A percentile compares a stretch with the other conserved stretches of the same genome.
Conservation (phyloP, 2,797 vertebrate species). For the Poecilia velifera region DNA sequence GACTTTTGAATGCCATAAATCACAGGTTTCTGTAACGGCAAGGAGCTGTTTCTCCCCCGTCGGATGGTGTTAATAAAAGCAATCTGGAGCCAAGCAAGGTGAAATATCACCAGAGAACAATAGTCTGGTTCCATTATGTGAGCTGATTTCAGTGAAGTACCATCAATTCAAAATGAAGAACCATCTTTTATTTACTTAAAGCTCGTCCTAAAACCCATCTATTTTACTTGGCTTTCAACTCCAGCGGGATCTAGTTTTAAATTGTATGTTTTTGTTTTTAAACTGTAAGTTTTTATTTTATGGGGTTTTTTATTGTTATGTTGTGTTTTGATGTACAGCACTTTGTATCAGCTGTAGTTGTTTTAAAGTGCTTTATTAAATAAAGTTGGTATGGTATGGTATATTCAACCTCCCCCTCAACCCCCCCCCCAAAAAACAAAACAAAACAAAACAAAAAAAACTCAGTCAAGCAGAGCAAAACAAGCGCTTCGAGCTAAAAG, state of each 20-base stretch:
- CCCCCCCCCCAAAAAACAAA: not conserved
- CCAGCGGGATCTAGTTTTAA: no score
- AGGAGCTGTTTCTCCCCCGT: not conserved
- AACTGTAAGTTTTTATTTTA: no score
- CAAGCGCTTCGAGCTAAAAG: conserved; percentile 35
- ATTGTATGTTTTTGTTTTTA: no score
- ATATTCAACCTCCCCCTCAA: not conserved
- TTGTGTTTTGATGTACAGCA: no score
- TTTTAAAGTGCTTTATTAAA: no score
- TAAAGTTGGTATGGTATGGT: no score
- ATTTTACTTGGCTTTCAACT: no score
- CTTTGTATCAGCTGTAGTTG: no score
- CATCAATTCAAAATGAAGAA: conserved; percentile 20
- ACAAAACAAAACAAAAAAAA: not conserved
- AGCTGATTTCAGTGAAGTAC: conserved; percentile 16
- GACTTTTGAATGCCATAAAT: conserved; percentile 18
- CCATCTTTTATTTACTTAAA: not conserved
- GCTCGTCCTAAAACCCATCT: no score
- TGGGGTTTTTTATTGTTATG: no score
- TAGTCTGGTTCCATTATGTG: conserved; percentile 1
- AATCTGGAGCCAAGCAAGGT: conserved; percentile 4
- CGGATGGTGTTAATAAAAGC: conserved; percentile 6
- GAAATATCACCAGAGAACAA: conserved; percentile 8
- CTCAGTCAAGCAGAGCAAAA: not conserved
- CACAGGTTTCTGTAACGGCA: conserved; percentile 3